Evolutionary conservation across 2,113 vertebrate species (phyloP), one percentile per base, ranked within the genome.

Genomic region (Tautogolabrus adspersus): DNA sequence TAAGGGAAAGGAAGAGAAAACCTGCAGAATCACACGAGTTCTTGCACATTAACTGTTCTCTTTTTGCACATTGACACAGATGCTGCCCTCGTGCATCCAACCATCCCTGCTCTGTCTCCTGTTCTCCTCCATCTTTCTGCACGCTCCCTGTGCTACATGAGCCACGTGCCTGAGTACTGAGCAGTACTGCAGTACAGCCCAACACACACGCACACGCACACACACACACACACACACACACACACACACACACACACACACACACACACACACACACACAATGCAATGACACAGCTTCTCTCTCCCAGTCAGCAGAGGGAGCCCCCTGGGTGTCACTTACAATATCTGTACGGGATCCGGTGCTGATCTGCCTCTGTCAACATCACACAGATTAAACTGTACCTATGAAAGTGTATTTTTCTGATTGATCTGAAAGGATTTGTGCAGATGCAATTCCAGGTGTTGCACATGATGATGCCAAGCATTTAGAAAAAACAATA

Each of bases 241-340:
- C 81, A 72, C 65, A 34, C 30, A 34, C 30, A 34, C 30, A 34
- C 30, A 34, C 30, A 34, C 56, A 23, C 66, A 55, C 37, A 66
- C 69, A 12, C 55, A 57, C 63, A 34, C 75, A 58, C 76, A 65
- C 69, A 49, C 81, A 72, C 78, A 37, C 66, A 62, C 75, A 42
- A 82, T 56, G 82, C 84, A 81, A 81, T 91, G 89, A 89, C 87
- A 90, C 79, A 82, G 82, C 81, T 86, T 67, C 66, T 85, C 87
- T 81, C 62, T 40, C 60, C 63, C 47, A 38, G 70, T 71, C 63
- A 72, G 60, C 67, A 61, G 49, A 71, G 72, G 81, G 75, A 83
- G 71, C 59, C 47, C 57, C 49, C 18, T 2, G 2, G 71, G 30
- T 61, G 61, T 57, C 77, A 55, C 76, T 57, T 21, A 52, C 19